These are phyloP conservation scores for Lacerta viridis DNA, from an alignment of 2,797 vertebrate species.

Conservation along the genomic window DNA sequence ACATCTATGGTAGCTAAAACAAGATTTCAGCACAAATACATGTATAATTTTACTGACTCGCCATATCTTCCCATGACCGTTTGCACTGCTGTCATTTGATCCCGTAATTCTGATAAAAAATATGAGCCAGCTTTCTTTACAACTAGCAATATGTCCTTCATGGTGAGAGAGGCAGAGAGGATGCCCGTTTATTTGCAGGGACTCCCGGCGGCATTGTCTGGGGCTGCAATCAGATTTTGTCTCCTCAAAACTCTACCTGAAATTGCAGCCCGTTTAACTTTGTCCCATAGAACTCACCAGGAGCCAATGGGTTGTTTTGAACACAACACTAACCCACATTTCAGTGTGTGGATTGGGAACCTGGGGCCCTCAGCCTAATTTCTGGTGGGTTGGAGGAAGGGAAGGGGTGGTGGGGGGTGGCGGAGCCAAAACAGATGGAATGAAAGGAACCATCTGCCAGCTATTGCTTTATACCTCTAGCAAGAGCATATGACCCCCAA, in stretches of 20 bases:
- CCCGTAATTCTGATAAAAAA: neutral
- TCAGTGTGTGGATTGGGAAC: neutral
- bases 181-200: neutral
- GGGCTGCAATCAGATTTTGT: neutral
- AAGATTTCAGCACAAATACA: conserved; percentile 26
- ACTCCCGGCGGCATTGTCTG: neutral
- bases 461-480: neutral
- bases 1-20: conserved; percentile 30
- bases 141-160: conserved; percentile 7
- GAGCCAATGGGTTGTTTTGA: neutral
- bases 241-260: neutral
- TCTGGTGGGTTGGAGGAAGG: neutral
- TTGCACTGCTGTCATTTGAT: conserved; percentile 12
- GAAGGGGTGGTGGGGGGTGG: neutral
- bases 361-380: neutral
- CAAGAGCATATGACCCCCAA: neutral
- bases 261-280: neutral
- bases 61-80: conserved; percentile 7
- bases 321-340: neutral
- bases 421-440: neutral
- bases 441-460: neutral
- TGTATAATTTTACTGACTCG: neutral
- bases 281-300: neutral
- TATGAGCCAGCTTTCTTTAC: conserved; percentile 13
- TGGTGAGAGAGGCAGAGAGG: neutral